A percentile compares a stretch with the other conserved stretches of the same genome.
Evolutionary conservation across 2,113 vertebrate species (phyloP).

Genomic region (Petaurus breviceps): DNA sequence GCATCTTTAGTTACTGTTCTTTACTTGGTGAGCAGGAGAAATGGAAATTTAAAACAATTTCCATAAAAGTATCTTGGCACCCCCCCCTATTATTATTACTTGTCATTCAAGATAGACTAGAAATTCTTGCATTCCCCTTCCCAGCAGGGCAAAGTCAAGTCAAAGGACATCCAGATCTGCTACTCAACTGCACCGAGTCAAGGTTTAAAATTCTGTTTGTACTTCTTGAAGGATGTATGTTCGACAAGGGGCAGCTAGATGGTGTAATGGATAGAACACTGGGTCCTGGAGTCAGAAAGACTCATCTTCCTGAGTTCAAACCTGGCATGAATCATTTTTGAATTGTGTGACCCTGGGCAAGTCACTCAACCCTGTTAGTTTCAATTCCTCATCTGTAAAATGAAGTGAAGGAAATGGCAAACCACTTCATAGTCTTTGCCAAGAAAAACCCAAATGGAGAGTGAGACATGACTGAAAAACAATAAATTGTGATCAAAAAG

Average conservation of each 20-base stretch:
- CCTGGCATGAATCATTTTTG: not conserved
- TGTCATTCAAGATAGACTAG: slow-evolving; percentile 47
- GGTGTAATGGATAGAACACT: not conserved
- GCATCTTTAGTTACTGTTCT: slow-evolving; percentile 48
- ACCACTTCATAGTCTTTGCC: not conserved
- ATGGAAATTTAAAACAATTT: slow-evolving; percentile 60
- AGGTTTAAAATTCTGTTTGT: slow-evolving; percentile 3
- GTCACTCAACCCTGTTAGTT: not conserved
- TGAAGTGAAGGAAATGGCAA: not conserved
- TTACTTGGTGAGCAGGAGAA: slow-evolving; percentile 49
- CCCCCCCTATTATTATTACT: slow-evolving; percentile 9
- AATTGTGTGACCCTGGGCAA: not conserved
- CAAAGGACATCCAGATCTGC: slow-evolving; percentile 11
- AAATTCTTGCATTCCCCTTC: slow-evolving; percentile 22
- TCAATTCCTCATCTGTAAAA: not conserved
- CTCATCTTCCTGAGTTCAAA: not conserved
- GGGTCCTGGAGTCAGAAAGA: not conserved
- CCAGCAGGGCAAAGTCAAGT: not conserved
- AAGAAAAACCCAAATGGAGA: not conserved
- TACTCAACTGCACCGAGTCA: not conserved
- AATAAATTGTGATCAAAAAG: not conserved
- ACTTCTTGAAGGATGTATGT: not conserved
- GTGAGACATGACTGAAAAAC: not conserved
- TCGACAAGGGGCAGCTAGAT: not conserved
- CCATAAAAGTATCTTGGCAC: not conserved